Conservation (phyloP, 2,888 invertebrate genomes). For the Diloba caeruleocephala region DNA sequence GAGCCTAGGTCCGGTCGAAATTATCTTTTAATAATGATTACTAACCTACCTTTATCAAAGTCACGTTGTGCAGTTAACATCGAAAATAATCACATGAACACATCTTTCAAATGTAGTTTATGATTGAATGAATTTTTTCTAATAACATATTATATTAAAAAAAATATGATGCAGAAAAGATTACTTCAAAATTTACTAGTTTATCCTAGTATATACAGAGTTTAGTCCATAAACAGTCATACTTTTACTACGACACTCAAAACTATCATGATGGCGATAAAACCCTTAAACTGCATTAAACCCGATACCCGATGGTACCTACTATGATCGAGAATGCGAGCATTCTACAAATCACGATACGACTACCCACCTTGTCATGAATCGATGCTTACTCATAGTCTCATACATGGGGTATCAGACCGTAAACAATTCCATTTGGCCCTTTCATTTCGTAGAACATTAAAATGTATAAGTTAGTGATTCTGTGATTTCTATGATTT, state of each 20-base stretch:
- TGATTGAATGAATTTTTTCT: too few species aligned
- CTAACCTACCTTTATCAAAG: too few species aligned
- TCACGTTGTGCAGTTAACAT: too few species aligned
- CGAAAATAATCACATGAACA: too few species aligned
- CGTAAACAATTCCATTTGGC: constrained; percentile 56
- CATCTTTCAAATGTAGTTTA: too few species aligned
- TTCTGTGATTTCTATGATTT: constrained; percentile 36
- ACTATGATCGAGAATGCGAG: constrained; percentile 39
- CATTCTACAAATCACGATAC: constrained; percentile 48
- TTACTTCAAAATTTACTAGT: too few species aligned
- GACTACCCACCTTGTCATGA: constrained; percentile 50
- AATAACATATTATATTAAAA: too few species aligned
- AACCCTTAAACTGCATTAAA: constrained; percentile 31
- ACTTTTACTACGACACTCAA: neutral
- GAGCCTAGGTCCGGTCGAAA: too few species aligned
- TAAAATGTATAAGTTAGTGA: constrained; percentile 56
- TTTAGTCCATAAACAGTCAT: too few species aligned
- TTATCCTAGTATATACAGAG: too few species aligned
- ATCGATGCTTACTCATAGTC: constrained; percentile 48
- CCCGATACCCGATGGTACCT: constrained; percentile 28
- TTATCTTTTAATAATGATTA: too few species aligned
- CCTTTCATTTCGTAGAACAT: constrained; percentile 56
- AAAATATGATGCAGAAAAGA: too few species aligned
- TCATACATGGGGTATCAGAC: constrained; percentile 57
- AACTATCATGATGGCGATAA: constrained; percentile 25